Percentiles rank a stretch among this genome's conserved stretches.
Evolutionary conservation across 2,797 vertebrate species (phyloP).

Genomic region (Alectoris magna): DNA sequence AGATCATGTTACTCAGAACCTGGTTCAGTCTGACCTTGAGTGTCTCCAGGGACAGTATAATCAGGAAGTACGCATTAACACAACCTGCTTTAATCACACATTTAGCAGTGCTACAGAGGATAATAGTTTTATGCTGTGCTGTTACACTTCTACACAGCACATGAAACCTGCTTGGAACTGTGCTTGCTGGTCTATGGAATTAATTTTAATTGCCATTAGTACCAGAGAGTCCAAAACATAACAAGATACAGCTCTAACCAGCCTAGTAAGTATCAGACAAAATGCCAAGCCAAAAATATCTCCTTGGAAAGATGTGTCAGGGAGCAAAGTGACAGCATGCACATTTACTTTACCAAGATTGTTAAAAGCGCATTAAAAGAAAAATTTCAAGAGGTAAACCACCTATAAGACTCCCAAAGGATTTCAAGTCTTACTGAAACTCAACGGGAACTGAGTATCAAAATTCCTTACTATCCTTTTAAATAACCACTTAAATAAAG

Average conservation of each 20-base stretch:
- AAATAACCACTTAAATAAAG: neutral
- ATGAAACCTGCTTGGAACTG: accelerated
- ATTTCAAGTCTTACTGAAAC: neutral
- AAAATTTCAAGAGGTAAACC: neutral
- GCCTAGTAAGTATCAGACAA: neutral
- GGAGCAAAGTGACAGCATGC: neutral
- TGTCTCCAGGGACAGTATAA: neutral
- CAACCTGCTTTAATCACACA: neutral
- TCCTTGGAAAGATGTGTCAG: neutral
- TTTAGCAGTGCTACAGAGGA: neutral
- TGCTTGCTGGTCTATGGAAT: neutral
- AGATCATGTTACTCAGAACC: too few species aligned
- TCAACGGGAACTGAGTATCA: accelerated
- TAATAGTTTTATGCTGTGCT: neutral
- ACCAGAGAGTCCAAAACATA: neutral
- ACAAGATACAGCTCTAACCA: neutral
- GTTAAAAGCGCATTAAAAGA: neutral
- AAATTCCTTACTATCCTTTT: neutral
- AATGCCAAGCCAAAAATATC: neutral
- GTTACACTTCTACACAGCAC: neutral
- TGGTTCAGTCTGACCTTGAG: too few species aligned
- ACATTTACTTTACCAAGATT: neutral
- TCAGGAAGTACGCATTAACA: neutral
- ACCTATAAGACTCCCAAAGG: neutral
- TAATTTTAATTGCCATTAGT: neutral